Evolutionary conservation across 2,888 invertebrate species (phyloP).

Genomic region (Octodonta nipae): DNA sequence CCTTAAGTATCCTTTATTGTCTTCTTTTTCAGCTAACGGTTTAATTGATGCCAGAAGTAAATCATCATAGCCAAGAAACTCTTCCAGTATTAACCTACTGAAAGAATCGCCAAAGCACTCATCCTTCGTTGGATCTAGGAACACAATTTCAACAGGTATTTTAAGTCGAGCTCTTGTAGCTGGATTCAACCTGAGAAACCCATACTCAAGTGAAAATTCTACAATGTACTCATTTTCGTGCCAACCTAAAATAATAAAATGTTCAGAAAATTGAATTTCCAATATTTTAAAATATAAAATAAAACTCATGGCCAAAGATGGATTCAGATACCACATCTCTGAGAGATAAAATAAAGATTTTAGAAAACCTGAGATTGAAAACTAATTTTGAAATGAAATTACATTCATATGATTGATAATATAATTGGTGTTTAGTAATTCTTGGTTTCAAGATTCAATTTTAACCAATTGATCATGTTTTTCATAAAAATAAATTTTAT

Average conservation of each 20-base stretch:
- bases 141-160: conserved; percentile 80
- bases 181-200: conserved; percentile 80
- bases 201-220: conserved; percentile 95
- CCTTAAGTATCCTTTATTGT: conserved; percentile 88
- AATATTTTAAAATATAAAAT: too few relatives aligned
- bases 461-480: too few relatives aligned
- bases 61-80: conserved; percentile 94
- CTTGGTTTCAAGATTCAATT: too few relatives aligned
- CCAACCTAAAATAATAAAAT: conserved; percentile 19
- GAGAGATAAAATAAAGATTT: too few relatives aligned
- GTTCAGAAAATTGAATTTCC: too few relatives aligned
- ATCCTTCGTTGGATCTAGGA: conserved; percentile 75
- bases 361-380: too few relatives aligned
- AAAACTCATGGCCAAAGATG: too few relatives aligned
- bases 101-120: conserved; percentile 89
- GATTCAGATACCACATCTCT: too few relatives aligned
- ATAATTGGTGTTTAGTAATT: too few relatives aligned
- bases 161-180: conserved; percentile 73
- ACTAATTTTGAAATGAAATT: too few relatives aligned
- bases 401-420: too few relatives aligned
- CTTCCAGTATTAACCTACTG: conserved; percentile 77
- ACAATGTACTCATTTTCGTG: conserved; percentile 89
- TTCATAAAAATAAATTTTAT: too few relatives aligned
- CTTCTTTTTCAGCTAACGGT: conserved; percentile 85
- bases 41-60: conserved; percentile 93